Percentiles rank a stretch among this genome's conserved stretches.
phyloP scores from a whole-genome alignment of 2,113 vertebrate genomes.

The Emydura subglobosa region DNA sequence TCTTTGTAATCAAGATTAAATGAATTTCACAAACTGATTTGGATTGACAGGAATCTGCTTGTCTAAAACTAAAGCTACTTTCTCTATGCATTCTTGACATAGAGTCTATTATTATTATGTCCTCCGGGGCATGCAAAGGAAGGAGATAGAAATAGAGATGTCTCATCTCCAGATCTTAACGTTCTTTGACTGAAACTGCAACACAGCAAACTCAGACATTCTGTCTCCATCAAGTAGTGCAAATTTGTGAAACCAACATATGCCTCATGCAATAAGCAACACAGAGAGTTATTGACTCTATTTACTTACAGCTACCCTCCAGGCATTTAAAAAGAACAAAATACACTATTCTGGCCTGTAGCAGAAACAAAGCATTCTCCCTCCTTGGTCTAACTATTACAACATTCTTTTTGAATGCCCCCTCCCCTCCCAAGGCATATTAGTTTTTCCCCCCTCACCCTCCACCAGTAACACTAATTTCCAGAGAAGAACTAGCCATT shows the following conservation, averaged over 20 bases:
- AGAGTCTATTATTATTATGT: conserved; percentile 19
- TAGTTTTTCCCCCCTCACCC: not conserved
- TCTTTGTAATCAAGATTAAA: conserved; percentile 20
- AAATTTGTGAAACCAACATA: not conserved
- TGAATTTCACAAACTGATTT: not conserved
- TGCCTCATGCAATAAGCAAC: not conserved
- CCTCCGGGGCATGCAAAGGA: not conserved
- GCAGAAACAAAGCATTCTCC: not conserved
- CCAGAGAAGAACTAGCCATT: not conserved
- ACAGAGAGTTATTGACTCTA: not conserved
- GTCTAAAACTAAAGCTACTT: not conserved
- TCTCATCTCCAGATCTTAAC: conserved; percentile 8
- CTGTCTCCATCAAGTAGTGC: not conserved
- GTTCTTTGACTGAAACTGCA: not conserved
- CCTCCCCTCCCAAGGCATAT: not conserved
- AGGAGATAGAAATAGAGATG: not conserved
- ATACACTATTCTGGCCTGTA: not conserved
- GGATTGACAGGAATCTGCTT: not conserved
- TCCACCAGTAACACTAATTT: not conserved
- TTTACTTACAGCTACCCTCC: not conserved
- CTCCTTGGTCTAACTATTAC: not conserved
- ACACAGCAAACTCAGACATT: not conserved
- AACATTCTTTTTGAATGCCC: not conserved
- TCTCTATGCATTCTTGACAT: not conserved
- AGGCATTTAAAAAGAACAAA: not conserved